These are phyloP conservation scores for Drosophila sp. DNA, from an alignment of 1,140 invertebrate genomes.

Conservation along the genomic window DNA sequence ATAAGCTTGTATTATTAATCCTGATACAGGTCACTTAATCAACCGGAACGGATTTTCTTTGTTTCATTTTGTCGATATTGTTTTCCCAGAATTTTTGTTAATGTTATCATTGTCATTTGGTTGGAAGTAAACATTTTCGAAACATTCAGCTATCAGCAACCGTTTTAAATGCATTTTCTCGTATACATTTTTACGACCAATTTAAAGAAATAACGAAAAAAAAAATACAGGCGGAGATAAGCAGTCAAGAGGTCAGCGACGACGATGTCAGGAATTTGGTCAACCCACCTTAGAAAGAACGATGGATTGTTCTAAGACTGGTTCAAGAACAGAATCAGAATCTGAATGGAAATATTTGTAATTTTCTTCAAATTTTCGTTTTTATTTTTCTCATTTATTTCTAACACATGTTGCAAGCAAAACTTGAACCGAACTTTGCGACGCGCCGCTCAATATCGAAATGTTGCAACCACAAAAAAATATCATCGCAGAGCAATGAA, in stretches of 20 bases:
- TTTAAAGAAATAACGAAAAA: constrained; percentile 21
- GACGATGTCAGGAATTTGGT: background rate
- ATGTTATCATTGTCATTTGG: constrained; percentile 25
- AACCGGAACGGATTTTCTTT: background rate
- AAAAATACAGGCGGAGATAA: constrained; percentile 11
- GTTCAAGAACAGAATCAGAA: background rate
- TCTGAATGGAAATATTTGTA: background rate
- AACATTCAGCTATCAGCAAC: constrained; percentile 46
- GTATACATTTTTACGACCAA: constrained; percentile 58
- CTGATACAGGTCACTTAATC: too few species aligned
- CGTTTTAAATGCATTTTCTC: constrained; percentile 39
- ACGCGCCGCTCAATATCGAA: constrained; percentile 37
- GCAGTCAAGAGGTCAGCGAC: constrained; percentile 13
- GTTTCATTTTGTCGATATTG: background rate
- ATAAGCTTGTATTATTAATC: too few species aligned
- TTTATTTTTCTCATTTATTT: background rate
- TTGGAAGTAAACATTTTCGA: constrained; percentile 22
- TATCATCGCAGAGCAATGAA: constrained; percentile 35
- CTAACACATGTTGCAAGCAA: constrained; percentile 24
- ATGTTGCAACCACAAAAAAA: constrained; percentile 43
- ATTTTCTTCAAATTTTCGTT: background rate
- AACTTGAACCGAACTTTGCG: constrained; percentile 35
- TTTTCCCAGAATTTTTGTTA: constrained; percentile 2
- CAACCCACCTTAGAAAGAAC: constrained; percentile 4
- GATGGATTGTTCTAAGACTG: background rate